Base-by-base conservation (phyloP, 2,113 vertebrate species). In the Rhodinocichla rosea region DNA sequence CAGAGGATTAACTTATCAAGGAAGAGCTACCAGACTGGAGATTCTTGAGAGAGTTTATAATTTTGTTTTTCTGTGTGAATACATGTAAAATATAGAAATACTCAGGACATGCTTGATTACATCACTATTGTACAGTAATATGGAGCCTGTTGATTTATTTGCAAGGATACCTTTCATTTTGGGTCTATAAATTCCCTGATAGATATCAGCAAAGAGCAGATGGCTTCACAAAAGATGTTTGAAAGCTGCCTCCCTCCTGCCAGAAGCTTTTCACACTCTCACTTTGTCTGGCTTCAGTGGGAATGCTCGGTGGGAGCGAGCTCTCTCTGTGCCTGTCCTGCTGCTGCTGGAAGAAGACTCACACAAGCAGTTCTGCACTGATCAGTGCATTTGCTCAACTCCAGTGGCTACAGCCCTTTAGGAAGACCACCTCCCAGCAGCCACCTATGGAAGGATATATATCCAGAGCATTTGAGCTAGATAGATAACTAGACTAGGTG, bases 191-290 rank as follows among this genome's bases (percentile, higher is more conserved):
- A 76, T 59, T 39, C 30, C 39, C 59, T 80, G 63, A 94, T 69
- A 89, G 77, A 33, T 73, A 85, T 32, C 67, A 88, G 78, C 67
- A 80, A 90, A 90, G 87, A 91, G 75, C 82, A 85, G 94, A 95
- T 95, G 94, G 87, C 75, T 80, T 91, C 87, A 95, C 75, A 95
- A 95, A 95, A 93, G 93, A 86, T 0, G 0, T 77, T 80, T 91
- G 70, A 94, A 94, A 94, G 45, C 94, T 70, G 71, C 44, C 39
- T 94, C 33, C 80, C 78, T 95, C 67, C 84, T 89, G 78, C 37
- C 57, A 79, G 78, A 95, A 95, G 62, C 91, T 92, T 95, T 95
- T 95, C 87, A 83, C 67, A 39, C 45, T 79, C 74, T 83, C 62
- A 84, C 69, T 92, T 89, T 94, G n/a, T 93, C 69, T 89, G 73